phyloP scores from a whole-genome alignment of 2,113 vertebrate species.

The Phoxinus phoxinus region DNA sequence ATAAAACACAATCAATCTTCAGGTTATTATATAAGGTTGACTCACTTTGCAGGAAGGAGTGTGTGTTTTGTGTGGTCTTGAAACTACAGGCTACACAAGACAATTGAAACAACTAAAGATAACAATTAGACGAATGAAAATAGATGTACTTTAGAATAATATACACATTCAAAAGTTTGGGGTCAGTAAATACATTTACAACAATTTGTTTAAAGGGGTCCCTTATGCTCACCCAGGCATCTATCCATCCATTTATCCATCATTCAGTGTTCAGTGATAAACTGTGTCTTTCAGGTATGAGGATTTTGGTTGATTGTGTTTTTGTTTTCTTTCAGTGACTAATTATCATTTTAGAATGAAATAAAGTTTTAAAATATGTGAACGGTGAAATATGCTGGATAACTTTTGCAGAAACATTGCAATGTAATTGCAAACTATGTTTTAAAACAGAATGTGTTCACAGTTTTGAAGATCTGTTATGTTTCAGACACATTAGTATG shows the following conservation, averaged over 20 bases:
- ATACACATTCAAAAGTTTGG: too few relatives aligned
- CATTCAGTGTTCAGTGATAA: neutral
- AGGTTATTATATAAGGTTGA: neutral
- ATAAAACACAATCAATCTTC: conserved; percentile 11
- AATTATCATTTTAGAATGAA: neutral
- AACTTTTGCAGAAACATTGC: neutral
- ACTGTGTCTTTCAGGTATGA: neutral
- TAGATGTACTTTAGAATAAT: neutral
- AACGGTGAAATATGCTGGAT: neutral
- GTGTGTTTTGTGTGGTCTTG: neutral
- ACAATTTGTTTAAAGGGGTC: too few relatives aligned
- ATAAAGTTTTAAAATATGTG: neutral
- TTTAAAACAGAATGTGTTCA: neutral
- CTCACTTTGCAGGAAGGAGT: neutral
- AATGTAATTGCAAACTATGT: neutral
- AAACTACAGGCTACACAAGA: neutral
- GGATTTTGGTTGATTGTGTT: neutral
- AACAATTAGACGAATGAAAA: neutral
- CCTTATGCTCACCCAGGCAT: too few relatives aligned
- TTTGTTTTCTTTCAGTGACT: neutral
- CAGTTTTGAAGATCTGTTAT: neutral
- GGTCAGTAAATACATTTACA: too few relatives aligned
- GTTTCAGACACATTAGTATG: neutral
- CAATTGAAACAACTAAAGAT: neutral
- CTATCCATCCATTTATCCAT: too few relatives aligned